These are phyloP conservation scores for Paraplagusia blochii DNA, from an alignment of 2,113 vertebrate species.

Conservation along the genomic window DNA sequence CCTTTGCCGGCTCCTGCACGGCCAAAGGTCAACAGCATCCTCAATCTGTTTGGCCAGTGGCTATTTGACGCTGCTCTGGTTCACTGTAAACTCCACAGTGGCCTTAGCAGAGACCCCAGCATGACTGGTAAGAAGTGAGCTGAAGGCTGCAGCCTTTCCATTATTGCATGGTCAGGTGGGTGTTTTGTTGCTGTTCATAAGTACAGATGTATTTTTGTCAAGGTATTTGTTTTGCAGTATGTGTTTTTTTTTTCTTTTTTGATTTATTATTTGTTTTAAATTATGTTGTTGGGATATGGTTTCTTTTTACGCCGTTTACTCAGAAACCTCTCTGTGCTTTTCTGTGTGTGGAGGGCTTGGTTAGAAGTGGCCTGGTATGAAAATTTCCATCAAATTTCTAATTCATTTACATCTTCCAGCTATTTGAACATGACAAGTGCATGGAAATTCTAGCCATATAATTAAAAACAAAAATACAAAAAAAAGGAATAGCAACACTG, in stretches of 20 bases:
- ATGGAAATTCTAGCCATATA: conserved; percentile 23
- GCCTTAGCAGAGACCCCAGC: conserved; percentile 92
- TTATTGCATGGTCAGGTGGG: conserved; percentile 63
- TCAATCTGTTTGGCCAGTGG: conserved; percentile 97
- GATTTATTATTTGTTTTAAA: no score
- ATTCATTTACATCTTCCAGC: conserved; percentile 43
- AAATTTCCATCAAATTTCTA: conserved; percentile 45
- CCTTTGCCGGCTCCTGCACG: conserved; percentile 88
- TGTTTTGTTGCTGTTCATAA: conserved; percentile 51
- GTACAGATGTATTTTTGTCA: conserved; percentile 45
- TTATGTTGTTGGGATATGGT: conserved; percentile 45
- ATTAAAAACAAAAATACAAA: conserved; percentile 7
- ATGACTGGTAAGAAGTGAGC: conserved; percentile 89
- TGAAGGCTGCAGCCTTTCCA: conserved; percentile 1
- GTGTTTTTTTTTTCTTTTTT: conserved; percentile 34
- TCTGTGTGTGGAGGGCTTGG: conserved; percentile 64
- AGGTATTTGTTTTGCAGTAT: conserved; percentile 41
- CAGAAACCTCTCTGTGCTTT: conserved; percentile 46
- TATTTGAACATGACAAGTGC: conserved; percentile 33
- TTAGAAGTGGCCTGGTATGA: conserved; percentile 58
- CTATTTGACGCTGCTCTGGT: conserved; percentile 93
- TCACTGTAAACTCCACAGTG: conserved; percentile 96
- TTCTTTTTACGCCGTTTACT: conserved; percentile 52
- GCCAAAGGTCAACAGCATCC: conserved; percentile 96
- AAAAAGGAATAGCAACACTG: conserved; percentile 15